Conservation (phyloP, 2,113 vertebrate species). For the Crotalus horridus region DNA sequence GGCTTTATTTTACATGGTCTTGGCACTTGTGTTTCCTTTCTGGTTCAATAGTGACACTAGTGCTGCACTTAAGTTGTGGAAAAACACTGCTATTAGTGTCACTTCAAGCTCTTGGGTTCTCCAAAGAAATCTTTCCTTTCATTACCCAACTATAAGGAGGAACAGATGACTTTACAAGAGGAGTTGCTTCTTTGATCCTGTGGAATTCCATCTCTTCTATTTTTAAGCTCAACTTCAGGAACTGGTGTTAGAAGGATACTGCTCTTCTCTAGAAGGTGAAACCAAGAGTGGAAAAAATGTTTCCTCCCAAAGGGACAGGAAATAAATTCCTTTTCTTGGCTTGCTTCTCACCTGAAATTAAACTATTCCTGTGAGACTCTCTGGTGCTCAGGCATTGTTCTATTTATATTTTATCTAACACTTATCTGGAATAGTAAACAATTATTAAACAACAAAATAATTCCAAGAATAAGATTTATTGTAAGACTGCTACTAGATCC, state of each 20-base stretch:
- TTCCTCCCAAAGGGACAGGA: background rate
- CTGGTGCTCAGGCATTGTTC: background rate
- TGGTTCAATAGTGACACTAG: background rate
- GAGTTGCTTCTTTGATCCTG: background rate
- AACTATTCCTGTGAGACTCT: background rate
- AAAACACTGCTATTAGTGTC: background rate
- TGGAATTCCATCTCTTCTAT: background rate
- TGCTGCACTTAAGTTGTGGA: background rate
- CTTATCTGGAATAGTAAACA: background rate
- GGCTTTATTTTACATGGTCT: background rate
- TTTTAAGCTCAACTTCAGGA: background rate
- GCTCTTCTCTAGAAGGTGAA: background rate
- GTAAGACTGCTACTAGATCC: background rate
- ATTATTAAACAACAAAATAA: background rate
- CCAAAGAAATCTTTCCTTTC: background rate
- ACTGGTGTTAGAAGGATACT: background rate
- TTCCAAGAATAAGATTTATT: background rate
- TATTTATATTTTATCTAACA: background rate
- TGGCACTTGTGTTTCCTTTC: background rate
- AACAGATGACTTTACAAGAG: background rate
- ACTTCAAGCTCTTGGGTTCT: background rate
- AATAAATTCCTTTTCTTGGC: background rate
- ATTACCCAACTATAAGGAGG: background rate
- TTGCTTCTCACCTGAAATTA: background rate
- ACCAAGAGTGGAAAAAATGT: background rate